Conservation (phyloP, 1,140 invertebrate species). For the Hesperophylax magnus region DNA sequence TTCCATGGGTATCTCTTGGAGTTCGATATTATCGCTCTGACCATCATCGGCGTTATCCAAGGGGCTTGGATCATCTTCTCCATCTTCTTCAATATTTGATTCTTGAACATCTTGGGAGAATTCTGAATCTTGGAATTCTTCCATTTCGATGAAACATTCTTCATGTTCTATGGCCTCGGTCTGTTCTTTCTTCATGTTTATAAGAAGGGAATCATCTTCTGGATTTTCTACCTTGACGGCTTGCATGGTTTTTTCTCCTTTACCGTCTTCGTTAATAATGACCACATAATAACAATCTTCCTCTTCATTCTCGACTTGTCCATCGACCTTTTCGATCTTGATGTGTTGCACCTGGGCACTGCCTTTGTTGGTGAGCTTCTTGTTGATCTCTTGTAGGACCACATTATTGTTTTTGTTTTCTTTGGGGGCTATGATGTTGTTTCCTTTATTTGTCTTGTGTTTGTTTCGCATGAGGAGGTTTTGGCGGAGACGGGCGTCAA, state of each 20-base stretch:
- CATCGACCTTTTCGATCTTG: slow-evolving; percentile 24
- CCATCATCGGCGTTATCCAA: background rate
- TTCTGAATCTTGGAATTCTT: background rate
- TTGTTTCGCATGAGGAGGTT: slow-evolving; percentile 51
- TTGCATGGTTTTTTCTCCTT: slow-evolving; percentile 39
- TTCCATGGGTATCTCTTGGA: slow-evolving; percentile 2
- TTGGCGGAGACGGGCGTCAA: slow-evolving; percentile 64
- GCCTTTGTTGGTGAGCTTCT: slow-evolving; percentile 4
- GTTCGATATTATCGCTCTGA: slow-evolving; percentile 9
- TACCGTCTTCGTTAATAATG: slow-evolving; percentile 44
- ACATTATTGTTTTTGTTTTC: background rate
- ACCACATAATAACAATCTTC: slow-evolving; percentile 53
- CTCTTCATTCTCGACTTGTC: slow-evolving; percentile 30
- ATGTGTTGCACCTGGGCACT: background rate
- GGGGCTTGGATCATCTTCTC: background rate
- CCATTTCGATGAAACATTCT: background rate
- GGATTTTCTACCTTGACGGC: slow-evolving; percentile 33
- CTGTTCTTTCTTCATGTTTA: slow-evolving; percentile 1
- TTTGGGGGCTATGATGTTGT: slow-evolving; percentile 1
- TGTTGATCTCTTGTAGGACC: background rate
- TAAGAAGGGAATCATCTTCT: background rate
- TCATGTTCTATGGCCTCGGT: background rate
- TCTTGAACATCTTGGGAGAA: background rate
- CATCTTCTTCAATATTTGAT: background rate
- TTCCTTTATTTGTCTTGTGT: background rate